Evolutionary conservation across 2,113 vertebrate species (phyloP).

Genomic region (Galemys pyrenaicus): DNA sequence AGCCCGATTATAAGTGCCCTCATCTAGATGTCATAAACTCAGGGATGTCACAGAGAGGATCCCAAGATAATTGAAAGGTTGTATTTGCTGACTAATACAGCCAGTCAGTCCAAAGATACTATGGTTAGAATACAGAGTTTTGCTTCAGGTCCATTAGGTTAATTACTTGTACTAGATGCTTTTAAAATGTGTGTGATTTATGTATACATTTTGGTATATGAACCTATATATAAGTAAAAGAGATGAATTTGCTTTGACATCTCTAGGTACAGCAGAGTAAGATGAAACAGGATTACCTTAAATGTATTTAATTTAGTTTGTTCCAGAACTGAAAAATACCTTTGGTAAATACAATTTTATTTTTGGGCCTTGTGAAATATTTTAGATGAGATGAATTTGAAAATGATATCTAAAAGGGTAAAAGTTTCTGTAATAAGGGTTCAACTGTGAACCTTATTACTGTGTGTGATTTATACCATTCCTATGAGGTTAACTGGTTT

Average conservation of each 20-base stretch:
- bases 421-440: not conserved
- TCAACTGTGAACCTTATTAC: not conserved
- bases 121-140: not conserved
- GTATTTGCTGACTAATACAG: not conserved
- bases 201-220: not conserved
- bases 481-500: not conserved
- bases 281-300: not conserved
- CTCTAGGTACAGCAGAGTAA: not conserved
- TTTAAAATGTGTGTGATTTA: not conserved
- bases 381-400: not conserved
- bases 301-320: conserved; percentile 69
- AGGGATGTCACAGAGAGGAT: not conserved
- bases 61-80: not conserved
- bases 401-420: not conserved
- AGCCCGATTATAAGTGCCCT: not conserved
- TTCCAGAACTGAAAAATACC: conserved; percentile 58
- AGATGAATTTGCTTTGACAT: not conserved
- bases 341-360: conserved; percentile 1
- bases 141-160: not conserved
- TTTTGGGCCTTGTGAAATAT: not conserved
- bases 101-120: not conserved
- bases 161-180: not conserved
- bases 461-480: not conserved
- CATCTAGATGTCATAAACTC: not conserved
- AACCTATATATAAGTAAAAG: not conserved